Base-by-base conservation (phyloP, 2,888 invertebrate species). In the Hyposoter dolosus region DNA sequence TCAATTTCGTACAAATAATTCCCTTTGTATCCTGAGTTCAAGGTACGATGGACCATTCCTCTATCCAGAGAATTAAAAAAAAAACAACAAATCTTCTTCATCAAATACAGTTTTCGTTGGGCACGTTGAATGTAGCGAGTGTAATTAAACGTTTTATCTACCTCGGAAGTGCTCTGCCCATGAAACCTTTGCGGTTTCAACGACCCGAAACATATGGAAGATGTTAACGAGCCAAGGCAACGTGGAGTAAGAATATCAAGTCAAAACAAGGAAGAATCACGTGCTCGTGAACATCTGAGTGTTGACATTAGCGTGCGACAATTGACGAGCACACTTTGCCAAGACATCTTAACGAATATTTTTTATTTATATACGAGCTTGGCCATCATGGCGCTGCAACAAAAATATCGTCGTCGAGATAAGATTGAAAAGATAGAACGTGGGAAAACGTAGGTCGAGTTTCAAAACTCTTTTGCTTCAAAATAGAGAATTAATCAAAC, bases 151-250 rank as follows among this genome's bases (percentile, higher is more conserved):
- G n/a, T 47, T 32, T 32, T 47, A 76, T 76, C 65, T 12, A 76
- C 0, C 32, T 7, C 17, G 47, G 19, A 12, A 28, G 15, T 32
- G 45, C n/a, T 65, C 35, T n/a, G 32, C 47, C 6, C n/a, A 32
- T 32, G 63, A 63, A 28, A 76, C 65, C 47, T 76, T 76, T 5
- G 65, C 15, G 65, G 47, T 65, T 47, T 65, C 65, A 35, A 32
- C 32, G 76, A 65, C 32, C 65, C 76, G 35, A 32, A 65, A 47
- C 23, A 19, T 43, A 47, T 47, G 47, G n/a, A 32, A 65, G 28
- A 76, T 76, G 45, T 76, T 65, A 76, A 76, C 35, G 32, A 65
- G n/a, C 47, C 47, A 76, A 76, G 35, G 56, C 43, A 56, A 43
- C 23, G 23, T 74, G 23, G 43, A 74, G 60, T 60, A 74, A 60